These are phyloP conservation scores for Campoletis raptor DNA, from an alignment of 2,888 invertebrate species.

Conservation along the genomic window DNA sequence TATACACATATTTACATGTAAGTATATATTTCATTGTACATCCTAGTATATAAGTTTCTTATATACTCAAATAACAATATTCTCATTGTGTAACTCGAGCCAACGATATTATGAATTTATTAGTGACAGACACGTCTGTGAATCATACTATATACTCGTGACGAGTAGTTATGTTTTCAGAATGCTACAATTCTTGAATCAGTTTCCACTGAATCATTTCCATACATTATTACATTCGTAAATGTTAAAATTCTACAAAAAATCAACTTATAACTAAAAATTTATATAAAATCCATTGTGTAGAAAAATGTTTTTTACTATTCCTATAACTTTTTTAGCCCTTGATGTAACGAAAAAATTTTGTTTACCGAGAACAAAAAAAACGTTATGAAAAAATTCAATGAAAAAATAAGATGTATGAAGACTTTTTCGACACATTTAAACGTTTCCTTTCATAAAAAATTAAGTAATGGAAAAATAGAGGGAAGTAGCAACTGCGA, in stretches of 20 bases:
- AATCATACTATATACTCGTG: constrained; percentile 14
- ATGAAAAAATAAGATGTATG: neutral
- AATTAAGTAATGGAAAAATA: neutral
- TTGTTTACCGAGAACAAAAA: neutral
- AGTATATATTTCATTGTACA: neutral
- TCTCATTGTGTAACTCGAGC: constrained; percentile 11
- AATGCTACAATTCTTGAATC: constrained; percentile 1
- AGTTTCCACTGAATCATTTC: constrained; percentile 7
- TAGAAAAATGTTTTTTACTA: neutral
- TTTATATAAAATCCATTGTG: neutral
- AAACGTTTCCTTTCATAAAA: neutral
- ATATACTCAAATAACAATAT: constrained; percentile 10
- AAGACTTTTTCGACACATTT: neutral
- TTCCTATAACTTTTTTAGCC: neutral
- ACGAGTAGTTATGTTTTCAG: neutral
- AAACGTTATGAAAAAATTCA: neutral
- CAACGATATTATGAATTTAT: constrained; percentile 27
- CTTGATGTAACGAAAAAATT: neutral
- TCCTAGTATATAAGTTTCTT: neutral
- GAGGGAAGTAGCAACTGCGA: neutral
- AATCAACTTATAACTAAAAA: neutral
- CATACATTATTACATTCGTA: neutral
- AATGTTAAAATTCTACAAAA: neutral
- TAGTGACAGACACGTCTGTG: constrained; percentile 27
- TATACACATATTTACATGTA: neutral